A percentile compares a stretch with the other conserved stretches of the same genome.
phyloP scores from a whole-genome alignment of 2,797 vertebrate genomes.

The Staurois parvus region DNA sequence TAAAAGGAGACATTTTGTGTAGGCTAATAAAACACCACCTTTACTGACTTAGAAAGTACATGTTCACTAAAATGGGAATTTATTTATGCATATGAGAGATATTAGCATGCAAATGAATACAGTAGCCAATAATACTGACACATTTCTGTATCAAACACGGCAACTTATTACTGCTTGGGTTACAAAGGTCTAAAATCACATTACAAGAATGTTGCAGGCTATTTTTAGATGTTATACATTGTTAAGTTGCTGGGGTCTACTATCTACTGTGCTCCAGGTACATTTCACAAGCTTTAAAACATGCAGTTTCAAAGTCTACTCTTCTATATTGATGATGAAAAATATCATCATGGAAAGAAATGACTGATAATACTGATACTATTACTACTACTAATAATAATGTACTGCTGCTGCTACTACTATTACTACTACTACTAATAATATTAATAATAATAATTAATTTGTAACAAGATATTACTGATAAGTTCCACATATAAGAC shows the following conservation, averaged over 20 bases:
- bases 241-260: constrained; percentile 10
- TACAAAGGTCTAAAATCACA: constrained; percentile 53
- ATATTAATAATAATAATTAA: too few species aligned
- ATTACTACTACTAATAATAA: too few species aligned
- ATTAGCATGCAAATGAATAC: constrained; percentile 54
- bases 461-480: not conserved
- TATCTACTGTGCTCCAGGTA: not conserved
- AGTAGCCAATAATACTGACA: constrained; percentile 33
- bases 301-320: not conserved
- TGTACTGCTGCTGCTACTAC: too few species aligned
- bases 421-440: too few species aligned
- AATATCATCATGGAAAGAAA: not conserved
- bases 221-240: constrained; percentile 39
- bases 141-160: constrained; percentile 40
- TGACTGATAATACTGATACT: too few species aligned
- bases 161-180: constrained; percentile 53
- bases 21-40: constrained; percentile 10
- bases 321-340: not conserved
- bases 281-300: constrained; percentile 1
- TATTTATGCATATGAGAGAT: constrained; percentile 41
- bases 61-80: constrained; percentile 23
- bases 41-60: constrained; percentile 26
- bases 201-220: constrained; percentile 49
- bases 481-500: too few species aligned
- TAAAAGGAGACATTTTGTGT: not conserved